Conservation (phyloP, 2,888 invertebrate species). For the Julus scanicus region DNA sequence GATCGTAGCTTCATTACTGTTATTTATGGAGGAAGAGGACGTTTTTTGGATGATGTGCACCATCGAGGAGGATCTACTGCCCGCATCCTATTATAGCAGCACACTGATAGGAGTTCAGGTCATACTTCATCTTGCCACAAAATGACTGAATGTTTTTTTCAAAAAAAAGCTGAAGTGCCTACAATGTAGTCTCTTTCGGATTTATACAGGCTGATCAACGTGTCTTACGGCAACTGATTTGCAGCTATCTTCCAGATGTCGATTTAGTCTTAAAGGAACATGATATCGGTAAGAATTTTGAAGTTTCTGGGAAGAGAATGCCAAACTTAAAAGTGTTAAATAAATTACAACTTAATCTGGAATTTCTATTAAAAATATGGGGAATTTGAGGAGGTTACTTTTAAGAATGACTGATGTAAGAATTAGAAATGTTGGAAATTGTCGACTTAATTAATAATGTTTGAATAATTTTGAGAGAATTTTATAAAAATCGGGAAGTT, state of each 20-base stretch:
- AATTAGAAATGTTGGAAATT: no score
- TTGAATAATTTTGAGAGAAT: no score
- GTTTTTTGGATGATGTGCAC: slow-evolving; percentile 99
- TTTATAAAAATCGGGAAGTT: no score
- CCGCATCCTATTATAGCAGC: slow-evolving; percentile 96
- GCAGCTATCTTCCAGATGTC: slow-evolving; percentile 87
- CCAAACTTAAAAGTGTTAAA: no score
- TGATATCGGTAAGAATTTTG: slow-evolving; percentile 70
- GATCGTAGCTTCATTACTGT: slow-evolving; percentile 90
- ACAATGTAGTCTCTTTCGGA: not conserved
- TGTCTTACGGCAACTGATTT: slow-evolving; percentile 91
- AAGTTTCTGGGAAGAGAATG: not conserved
- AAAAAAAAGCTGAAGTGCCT: not conserved
- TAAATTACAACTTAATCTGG: no score
- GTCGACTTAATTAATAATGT: no score
- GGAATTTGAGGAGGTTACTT: no score
- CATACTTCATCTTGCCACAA: not conserved
- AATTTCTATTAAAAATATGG: no score
- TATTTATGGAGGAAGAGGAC: slow-evolving; percentile 97
- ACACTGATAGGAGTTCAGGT: slow-evolving; percentile 78
- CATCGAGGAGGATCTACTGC: slow-evolving; percentile 97
- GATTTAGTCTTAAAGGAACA: slow-evolving; percentile 92
- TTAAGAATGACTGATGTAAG: no score
- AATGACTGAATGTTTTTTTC: not conserved
- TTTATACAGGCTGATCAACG: slow-evolving; percentile 87